These are phyloP conservation scores for Drosophila testacea DNA, from an alignment of 2,888 invertebrate genomes.

Conservation along the genomic window DNA sequence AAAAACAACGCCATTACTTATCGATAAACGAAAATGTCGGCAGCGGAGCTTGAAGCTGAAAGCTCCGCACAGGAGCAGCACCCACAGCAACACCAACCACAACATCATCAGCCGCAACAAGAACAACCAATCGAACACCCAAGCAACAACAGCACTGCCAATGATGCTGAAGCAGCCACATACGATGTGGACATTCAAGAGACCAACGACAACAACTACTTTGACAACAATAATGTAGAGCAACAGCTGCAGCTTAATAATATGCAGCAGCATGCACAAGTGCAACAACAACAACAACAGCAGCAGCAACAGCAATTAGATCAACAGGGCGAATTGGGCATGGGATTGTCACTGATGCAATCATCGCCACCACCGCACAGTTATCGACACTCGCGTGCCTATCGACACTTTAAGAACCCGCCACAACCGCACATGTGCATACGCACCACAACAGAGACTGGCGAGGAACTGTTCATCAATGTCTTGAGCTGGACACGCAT, in stretches of 20 bases:
- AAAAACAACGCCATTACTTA: conserved; percentile 12
- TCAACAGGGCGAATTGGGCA: conserved; percentile 59
- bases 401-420: conserved; percentile 90
- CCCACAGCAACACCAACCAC: conserved; percentile 47
- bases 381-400: conserved; percentile 87
- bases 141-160: conserved; percentile 47
- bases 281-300: conserved; percentile 34
- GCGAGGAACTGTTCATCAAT: conserved; percentile 88
- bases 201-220: conserved; percentile 46
- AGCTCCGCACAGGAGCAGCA: conserved; percentile 65
- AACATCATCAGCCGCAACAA: conserved; percentile 35
- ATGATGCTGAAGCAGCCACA: conserved; percentile 34
- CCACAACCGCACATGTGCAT: conserved; percentile 92
- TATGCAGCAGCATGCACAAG: conserved; percentile 41
- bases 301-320: conserved; percentile 52
- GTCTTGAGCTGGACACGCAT: conserved; percentile 91
- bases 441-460: conserved; percentile 86
- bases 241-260: conserved; percentile 29
- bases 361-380: conserved; percentile 87
- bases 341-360: conserved; percentile 78
- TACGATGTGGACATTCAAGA: conserved; percentile 47
- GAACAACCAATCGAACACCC: conserved; percentile 27
- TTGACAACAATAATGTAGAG: conserved; percentile 37
- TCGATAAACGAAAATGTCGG: conserved; percentile 57
- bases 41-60: conserved; percentile 71